These are phyloP conservation scores for Anguilla megastoma DNA, from an alignment of 2,797 vertebrate species.

Conservation along the genomic window DNA sequence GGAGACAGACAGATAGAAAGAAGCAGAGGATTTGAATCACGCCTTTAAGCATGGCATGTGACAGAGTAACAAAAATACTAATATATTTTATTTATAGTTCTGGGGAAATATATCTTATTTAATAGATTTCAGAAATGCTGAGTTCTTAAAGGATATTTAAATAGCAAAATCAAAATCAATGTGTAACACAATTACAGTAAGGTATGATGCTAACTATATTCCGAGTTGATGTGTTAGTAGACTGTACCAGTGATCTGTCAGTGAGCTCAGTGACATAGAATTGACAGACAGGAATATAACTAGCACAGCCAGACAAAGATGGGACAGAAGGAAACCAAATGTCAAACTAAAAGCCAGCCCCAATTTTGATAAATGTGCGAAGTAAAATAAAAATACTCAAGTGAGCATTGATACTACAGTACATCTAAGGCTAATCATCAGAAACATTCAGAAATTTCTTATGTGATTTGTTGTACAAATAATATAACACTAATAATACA, in stretches of 20 bases:
- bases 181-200: not conserved
- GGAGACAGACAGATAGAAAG: not conserved
- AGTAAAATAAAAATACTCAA: too few relatives aligned
- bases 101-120: not conserved
- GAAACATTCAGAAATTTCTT: too few relatives aligned
- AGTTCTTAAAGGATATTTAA: not conserved
- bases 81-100: not conserved
- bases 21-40: not conserved
- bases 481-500: too few relatives aligned
- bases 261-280: not conserved
- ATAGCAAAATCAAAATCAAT: not conserved
- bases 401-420: too few relatives aligned
- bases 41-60: not conserved
- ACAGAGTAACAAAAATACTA: not conserved
- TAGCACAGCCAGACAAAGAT: not conserved
- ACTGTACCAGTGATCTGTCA: not conserved
- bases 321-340: not conserved
- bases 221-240: not conserved
- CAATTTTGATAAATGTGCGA: not conserved
- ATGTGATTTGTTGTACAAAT: too few relatives aligned
- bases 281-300: not conserved
- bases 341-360: not conserved
- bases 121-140: not conserved
- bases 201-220: not conserved
- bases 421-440: too few relatives aligned